These are phyloP conservation scores for Ganaspis brasiliensis DNA, from an alignment of 2,888 invertebrate species.

Conservation along the genomic window DNA sequence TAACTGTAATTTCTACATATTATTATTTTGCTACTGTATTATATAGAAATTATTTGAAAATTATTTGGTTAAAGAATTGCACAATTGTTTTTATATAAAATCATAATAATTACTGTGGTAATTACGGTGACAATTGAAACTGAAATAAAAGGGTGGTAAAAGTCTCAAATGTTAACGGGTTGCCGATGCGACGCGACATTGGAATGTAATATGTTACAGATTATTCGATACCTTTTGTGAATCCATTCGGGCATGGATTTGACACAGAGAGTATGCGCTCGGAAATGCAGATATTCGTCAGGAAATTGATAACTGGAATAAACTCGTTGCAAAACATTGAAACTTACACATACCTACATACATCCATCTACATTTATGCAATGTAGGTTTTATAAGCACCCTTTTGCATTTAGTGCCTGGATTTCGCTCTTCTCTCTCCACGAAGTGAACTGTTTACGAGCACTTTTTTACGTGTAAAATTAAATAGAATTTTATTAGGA, in stretches of 20 bases:
- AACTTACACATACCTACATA: slow-evolving; percentile 60
- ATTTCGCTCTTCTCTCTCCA: slow-evolving; percentile 16
- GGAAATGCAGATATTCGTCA: slow-evolving; percentile 79
- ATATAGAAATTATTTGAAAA: too few species aligned
- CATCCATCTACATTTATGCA: not conserved
- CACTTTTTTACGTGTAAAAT: not conserved
- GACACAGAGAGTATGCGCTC: slow-evolving; percentile 59
- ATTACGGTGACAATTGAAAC: not conserved
- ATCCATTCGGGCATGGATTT: slow-evolving; percentile 59
- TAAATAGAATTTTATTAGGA: slow-evolving; percentile 23
- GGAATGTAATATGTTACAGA: slow-evolving; percentile 65
- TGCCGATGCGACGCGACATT: slow-evolving; percentile 50
- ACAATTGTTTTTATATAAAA: too few species aligned
- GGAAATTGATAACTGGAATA: slow-evolving; percentile 80
- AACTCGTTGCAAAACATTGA: slow-evolving; percentile 77
- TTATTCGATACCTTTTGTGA: slow-evolving; percentile 66
- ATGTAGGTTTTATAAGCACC: slow-evolving; percentile 1
- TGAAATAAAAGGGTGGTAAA: slow-evolving; percentile 15
- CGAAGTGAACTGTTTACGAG: slow-evolving; percentile 1
- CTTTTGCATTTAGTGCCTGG: slow-evolving; percentile 8
- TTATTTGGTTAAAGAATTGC: too few species aligned
- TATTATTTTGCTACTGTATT: too few species aligned
- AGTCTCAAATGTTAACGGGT: slow-evolving; percentile 33
- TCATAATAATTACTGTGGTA: not conserved
- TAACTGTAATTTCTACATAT: too few species aligned